Percentiles rank a stretch among this genome's conserved stretches.
Conservation (phyloP, 2,113 vertebrate genomes). For the Phyllostomus discolor region DNA sequence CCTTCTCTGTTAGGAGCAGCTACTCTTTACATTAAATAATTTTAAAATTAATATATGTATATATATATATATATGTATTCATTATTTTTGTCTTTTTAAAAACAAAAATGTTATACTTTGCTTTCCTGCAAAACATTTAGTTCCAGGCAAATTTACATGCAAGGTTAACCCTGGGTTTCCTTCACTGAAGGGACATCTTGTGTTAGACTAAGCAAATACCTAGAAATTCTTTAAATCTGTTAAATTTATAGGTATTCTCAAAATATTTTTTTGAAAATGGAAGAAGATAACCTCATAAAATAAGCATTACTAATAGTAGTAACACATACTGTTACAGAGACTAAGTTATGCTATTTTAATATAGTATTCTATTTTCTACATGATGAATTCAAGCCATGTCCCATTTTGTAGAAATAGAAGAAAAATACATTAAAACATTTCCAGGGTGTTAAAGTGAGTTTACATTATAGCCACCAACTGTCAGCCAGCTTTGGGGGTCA, state of each 20-base stretch:
- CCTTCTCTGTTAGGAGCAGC: not conserved
- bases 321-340: not conserved
- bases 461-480: constrained; percentile 42
- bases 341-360: constrained; percentile 40
- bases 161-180: not conserved
- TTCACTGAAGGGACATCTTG: not conserved
- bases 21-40: constrained; percentile 64
- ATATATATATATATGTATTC: not conserved
- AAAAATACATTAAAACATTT: constrained; percentile 45
- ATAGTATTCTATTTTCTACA: constrained; percentile 64
- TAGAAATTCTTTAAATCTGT: not conserved
- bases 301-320: not conserved
- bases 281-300: not conserved
- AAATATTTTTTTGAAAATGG: not conserved
- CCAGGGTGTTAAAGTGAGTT: constrained; percentile 53
- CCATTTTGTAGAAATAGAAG: constrained; percentile 53
- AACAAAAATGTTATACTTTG: not conserved
- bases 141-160: not conserved
- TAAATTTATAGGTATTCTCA: not conserved
- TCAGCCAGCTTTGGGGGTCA: constrained; percentile 44
- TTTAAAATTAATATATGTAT: not conserved
- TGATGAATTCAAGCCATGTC: constrained; percentile 33
- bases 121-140: not conserved
- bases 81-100: constrained; percentile 33
- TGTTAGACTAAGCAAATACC: not conserved